Evolutionary conservation across 2,797 vertebrate genomes (phyloP).

Genomic region (Spheniscus humboldti): DNA sequence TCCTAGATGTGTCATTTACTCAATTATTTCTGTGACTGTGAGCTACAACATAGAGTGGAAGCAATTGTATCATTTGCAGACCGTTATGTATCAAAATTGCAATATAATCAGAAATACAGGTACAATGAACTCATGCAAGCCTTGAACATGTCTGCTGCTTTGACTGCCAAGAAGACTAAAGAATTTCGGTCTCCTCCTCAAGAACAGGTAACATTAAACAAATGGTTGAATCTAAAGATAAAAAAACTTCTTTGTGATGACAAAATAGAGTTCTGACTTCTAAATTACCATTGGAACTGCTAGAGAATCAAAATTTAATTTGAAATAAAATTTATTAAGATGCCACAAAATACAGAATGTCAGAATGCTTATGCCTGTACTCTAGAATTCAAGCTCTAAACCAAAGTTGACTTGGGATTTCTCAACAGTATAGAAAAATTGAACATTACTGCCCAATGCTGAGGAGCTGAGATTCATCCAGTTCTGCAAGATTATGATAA

Average conservation of each 20-base stretch:
- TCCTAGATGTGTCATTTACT: conserved; percentile 96
- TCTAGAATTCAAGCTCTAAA: background rate
- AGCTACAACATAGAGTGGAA: conserved; percentile 95
- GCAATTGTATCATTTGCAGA: conserved; percentile 96
- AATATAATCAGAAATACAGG: conserved; percentile 96
- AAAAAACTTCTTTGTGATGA: background rate
- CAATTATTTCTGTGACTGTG: conserved; percentile 98
- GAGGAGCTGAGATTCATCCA: background rate
- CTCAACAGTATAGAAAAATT: background rate
- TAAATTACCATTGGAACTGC: background rate
- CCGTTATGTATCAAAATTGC: conserved; percentile 92
- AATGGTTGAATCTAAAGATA: background rate
- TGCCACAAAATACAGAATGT: background rate
- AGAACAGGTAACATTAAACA: conserved; percentile 85
- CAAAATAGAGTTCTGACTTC: background rate
- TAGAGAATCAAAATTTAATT: background rate
- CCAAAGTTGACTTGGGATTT: background rate
- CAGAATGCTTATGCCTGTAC: background rate
- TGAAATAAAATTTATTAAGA: background rate
- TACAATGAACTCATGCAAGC: conserved; percentile 98
- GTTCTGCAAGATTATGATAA: background rate
- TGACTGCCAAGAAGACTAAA: conserved; percentile 95
- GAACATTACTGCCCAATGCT: background rate
- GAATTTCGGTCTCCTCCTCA: conserved; percentile 98
- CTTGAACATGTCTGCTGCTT: conserved; percentile 96